phyloP scores from a whole-genome alignment of 2,888 invertebrate genomes.

The Drosophila setosimentum region DNA sequence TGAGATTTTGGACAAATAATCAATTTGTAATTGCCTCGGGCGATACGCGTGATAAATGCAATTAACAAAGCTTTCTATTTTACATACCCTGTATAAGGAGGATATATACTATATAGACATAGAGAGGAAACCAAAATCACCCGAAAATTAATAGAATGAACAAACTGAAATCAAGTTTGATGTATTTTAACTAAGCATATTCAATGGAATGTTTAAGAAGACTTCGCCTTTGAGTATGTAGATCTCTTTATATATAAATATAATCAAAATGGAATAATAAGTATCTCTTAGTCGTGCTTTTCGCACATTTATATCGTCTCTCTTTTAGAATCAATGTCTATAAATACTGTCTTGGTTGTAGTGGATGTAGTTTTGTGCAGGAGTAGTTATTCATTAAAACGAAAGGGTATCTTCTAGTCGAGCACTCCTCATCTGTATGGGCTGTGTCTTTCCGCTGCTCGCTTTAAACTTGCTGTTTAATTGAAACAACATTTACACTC shows the following conservation, averaged over 20 bases:
- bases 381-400: neutral
- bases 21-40: slow-evolving; percentile 18
- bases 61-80: slow-evolving; percentile 2
- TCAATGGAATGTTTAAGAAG: neutral
- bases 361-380: neutral
- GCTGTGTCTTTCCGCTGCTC: neutral
- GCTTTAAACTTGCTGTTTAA: slow-evolving; percentile 56
- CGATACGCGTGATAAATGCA: slow-evolving; percentile 5
- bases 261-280: no score
- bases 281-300: neutral
- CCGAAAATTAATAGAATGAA: no score
- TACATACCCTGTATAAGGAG: neutral
- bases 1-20: slow-evolving; percentile 22
- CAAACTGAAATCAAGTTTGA: neutral
- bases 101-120: neutral
- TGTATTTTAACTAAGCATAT: neutral
- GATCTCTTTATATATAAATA: no score
- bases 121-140: no score
- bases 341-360: neutral
- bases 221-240: neutral
- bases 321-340: neutral
- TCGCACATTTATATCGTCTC: neutral
- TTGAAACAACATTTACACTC: slow-evolving; percentile 69
- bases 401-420: neutral
- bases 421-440: neutral